These are phyloP conservation scores for Phaedon cochleariae DNA, from an alignment of 2,888 invertebrate species.

Conservation along the genomic window DNA sequence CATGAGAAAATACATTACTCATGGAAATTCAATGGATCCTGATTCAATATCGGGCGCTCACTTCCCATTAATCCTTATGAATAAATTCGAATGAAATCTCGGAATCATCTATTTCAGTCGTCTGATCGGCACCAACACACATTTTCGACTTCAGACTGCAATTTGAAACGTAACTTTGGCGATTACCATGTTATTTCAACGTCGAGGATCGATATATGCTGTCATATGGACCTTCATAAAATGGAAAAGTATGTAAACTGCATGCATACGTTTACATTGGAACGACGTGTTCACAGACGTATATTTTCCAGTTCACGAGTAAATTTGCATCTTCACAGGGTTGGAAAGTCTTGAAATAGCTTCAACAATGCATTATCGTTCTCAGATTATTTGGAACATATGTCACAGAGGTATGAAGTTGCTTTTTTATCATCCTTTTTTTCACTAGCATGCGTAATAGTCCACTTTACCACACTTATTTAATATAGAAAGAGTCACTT, in stretches of 20 bases:
- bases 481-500: too few relatives aligned
- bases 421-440: too few relatives aligned
- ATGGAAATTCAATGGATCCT: too few relatives aligned
- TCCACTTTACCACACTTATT: too few relatives aligned
- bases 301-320: slow-evolving; percentile 7
- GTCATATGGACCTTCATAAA: not conserved
- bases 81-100: not conserved
- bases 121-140: slow-evolving; percentile 9
- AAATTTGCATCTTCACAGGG: not conserved
- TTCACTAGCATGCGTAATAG: too few relatives aligned
- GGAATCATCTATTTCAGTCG: not conserved
- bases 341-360: too few relatives aligned
- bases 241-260: not conserved
- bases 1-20: too few relatives aligned
- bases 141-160: slow-evolving; percentile 18
- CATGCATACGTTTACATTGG: slow-evolving; percentile 12
- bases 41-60: too few relatives aligned
- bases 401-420: too few relatives aligned
- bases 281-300: slow-evolving; percentile 1
- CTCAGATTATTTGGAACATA: too few relatives aligned
- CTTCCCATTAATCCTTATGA: not conserved
- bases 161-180: slow-evolving; percentile 7
- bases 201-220: slow-evolving; percentile 17
- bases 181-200: slow-evolving; percentile 15
- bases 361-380: too few relatives aligned